Base-by-base conservation (phyloP, 2,888 invertebrate species). In the Caenorhabditis drosophilae region DNA sequence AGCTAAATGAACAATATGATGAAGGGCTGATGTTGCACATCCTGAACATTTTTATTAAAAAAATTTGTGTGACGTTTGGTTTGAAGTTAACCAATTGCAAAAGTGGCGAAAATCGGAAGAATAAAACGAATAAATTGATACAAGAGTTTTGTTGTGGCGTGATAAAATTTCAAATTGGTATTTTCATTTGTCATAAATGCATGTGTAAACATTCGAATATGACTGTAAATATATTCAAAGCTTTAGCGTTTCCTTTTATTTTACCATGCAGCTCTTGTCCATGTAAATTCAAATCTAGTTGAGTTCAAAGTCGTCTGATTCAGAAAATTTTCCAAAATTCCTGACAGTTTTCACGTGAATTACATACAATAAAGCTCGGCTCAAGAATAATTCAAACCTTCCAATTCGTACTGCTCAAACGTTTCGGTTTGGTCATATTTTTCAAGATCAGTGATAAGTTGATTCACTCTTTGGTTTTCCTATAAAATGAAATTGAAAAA, bases 161-260 rank as follows among this genome's bases (percentile, higher is more conserved):
- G n/a, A n/a, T n/a, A n/a, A 22, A 26, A 47, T 3, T 15, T 11
- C 16, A 31, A 11, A 4, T 4, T 16, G 12, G 22, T 11, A 34
- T 47, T 22, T 12, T 47, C 47, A 11, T 16, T 7, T 1, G 35
- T 12, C 47, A 47, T 47, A 15, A 47, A 47, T 11, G 47, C 47
- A 3, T 31, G 4, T 25, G n/a, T 7, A 22, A 34, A 35, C 34
- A 47, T 35, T 20, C 47, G 18, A 20, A 45, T 18, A 18, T 6
- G 16, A 20, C 45, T 45, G 18, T 16, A 45, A 45, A 25, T 2
- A 16, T 40, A 4, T 4, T 40, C 22, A 9, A 20, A 11, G 18
- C 36, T 12, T 9, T 12, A 15, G 36, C 18, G 12, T 9, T 3
- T 4, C 6, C 7, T 7, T 6, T 11, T n/a, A 40, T n/a, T 4